Base-by-base conservation (phyloP, 2,888 invertebrate species). In the Deroplatys truncata region DNA sequence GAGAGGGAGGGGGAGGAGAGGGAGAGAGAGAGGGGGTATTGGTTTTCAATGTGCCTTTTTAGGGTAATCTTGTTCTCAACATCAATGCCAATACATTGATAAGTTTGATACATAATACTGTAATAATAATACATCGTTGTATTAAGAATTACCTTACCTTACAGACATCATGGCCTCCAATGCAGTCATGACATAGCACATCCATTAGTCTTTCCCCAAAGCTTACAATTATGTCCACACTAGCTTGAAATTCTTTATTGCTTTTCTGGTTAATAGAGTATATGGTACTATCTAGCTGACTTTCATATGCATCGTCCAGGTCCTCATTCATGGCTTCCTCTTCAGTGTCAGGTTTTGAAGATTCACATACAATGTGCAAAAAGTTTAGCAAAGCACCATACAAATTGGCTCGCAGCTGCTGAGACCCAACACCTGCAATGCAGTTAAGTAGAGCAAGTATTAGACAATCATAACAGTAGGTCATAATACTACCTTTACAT, bases 141-240 rank as follows among this genome's bases (percentile, higher is more conserved):
- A 84, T 20, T 82, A 90, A n/a, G 20, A 91, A n/a, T n/a, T n/a
- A n/a, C n/a, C 92, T 91, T 90, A 94, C 94, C 92, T 98, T 96
- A 92, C 98, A 98, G 20, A 98, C 96, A 91, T 98, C 98, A 92
- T 98, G 98, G 0, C 98, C 98, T 1, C 97, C 97, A 16, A 97
- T 97, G 90, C 97, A 97, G 93, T 98, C 98, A 89, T 97, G 96
- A 91, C 98, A 98, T 88, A 98, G 93, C 82, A 96, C 96, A 91
- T 97, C 96, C 92, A 98, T 96, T 86, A 98, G 93, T 92, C 96
- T 96, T 91, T 97, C 97, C 0, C 98, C 98, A 91, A 97, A 98
- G 8, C 96, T 95, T 28, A 95, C 94, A 35, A 98, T 94, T 0
- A 96, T 95, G 91, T 96, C 95, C 29, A 95, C 94, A 2, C 96